A percentile compares a stretch with the other conserved stretches of the same genome.
phyloP scores from a whole-genome alignment of 2,113 vertebrate genomes.

The Struthidea cinerea region DNA sequence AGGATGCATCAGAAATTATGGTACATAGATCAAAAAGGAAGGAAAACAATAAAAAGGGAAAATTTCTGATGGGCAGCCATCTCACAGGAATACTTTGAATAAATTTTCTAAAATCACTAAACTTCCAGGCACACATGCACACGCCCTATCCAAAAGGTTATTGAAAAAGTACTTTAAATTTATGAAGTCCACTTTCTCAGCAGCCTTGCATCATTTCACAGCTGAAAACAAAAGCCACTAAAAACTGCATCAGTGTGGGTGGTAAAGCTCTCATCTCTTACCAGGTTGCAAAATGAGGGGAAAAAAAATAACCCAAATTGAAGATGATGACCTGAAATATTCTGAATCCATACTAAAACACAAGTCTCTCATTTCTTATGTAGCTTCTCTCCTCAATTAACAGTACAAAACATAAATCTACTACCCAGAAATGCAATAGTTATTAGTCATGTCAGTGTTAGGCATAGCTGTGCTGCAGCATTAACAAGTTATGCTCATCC shows the following conservation, averaged over 20 bases:
- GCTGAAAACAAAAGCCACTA: neutral
- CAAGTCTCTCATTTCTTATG: neutral
- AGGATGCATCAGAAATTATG: neutral
- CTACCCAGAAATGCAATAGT: neutral
- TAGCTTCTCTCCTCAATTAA: neutral
- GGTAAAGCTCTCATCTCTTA: neutral
- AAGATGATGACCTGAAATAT: neutral
- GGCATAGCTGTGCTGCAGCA: neutral
- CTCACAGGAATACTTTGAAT: neutral
- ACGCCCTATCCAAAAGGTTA: neutral
- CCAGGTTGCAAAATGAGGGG: neutral
- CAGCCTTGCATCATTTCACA: neutral
- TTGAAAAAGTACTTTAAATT: neutral
- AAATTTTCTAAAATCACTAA: neutral
- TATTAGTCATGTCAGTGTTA: neutral
- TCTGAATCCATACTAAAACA: neutral
- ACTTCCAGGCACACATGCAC: neutral
- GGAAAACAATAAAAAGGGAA: neutral
- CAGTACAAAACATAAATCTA: neutral
- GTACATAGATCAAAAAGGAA: neutral
- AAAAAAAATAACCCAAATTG: neutral
- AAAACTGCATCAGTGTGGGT: neutral
- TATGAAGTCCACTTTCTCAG: neutral
- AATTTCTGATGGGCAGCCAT: neutral
- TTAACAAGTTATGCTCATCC: neutral